Conservation (phyloP, 2,888 invertebrate genomes). For the Melanargia galathea region DNA sequence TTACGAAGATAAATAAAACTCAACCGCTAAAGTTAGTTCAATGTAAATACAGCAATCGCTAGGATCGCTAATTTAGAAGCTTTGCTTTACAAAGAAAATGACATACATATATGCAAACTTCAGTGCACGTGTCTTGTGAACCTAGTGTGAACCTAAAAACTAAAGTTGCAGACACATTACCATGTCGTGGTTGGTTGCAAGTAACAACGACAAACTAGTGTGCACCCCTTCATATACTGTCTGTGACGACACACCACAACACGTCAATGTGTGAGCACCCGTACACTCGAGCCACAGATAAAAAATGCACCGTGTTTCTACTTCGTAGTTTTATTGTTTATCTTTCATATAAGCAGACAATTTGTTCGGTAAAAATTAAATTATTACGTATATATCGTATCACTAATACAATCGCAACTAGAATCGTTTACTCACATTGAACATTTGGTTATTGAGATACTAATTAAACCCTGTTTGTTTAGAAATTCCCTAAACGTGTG, state of each 20-base stretch:
- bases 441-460: conserved; percentile 80
- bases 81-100: too few species aligned
- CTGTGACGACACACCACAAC: too few species aligned
- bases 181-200: too few species aligned
- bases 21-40: not conserved
- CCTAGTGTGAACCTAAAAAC: too few species aligned
- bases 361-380: conserved; percentile 80
- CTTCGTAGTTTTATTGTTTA: conserved; percentile 81
- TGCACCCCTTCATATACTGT: too few species aligned
- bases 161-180: not conserved
- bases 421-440: conserved; percentile 80
- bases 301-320: conserved; percentile 57
- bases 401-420: conserved; percentile 82
- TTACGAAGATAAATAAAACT: not conserved
- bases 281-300: not conserved
- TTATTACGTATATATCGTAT: conserved; percentile 81
- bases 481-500: conserved; percentile 9
- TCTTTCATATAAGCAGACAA: conserved; percentile 79
- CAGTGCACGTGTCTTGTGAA: not conserved
- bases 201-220: too few species aligned
- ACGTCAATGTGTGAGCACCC: not conserved
- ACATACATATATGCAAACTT: not conserved
- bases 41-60: not conserved
- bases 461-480: conserved; percentile 48
- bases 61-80: not conserved